Evolutionary conservation across 2,797 vertebrate species (phyloP).

Genomic region (Pseudomugil tenellus): DNA sequence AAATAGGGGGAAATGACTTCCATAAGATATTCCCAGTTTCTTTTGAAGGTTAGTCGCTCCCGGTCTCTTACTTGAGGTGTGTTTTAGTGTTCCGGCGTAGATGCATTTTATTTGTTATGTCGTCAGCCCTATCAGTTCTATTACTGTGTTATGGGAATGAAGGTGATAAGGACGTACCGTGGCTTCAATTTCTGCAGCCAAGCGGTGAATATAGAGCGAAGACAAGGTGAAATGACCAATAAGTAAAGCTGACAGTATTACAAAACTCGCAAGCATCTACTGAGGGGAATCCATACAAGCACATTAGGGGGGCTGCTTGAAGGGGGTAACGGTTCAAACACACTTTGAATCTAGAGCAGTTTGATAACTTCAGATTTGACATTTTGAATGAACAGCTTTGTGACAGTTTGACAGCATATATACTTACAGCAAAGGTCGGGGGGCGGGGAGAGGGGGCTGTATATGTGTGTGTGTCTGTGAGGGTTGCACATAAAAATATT

Average conservation of each 20-base stretch:
- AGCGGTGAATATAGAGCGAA: constrained; percentile 20
- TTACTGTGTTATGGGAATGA: constrained; percentile 36
- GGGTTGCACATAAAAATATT: constrained; percentile 37
- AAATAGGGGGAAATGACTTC: not conserved
- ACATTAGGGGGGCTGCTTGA: constrained; percentile 41
- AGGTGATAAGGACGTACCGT: constrained; percentile 22
- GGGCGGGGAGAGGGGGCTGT: too few species aligned
- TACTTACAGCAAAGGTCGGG: constrained; percentile 58
- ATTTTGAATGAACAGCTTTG: constrained; percentile 64
- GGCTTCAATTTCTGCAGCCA: constrained; percentile 28
- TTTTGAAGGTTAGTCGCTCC: constrained; percentile 10
- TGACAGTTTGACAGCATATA: constrained; percentile 67
- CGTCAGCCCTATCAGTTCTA: constrained; percentile 17
- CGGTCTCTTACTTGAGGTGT: not conserved
- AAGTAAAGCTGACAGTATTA: constrained; percentile 30
- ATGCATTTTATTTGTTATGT: constrained; percentile 26
- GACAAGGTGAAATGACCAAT: constrained; percentile 38
- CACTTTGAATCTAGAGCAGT: constrained; percentile 56
- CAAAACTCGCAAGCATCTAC: constrained; percentile 42
- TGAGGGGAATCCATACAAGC: constrained; percentile 34
- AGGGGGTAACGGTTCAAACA: constrained; percentile 43
- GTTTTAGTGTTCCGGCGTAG: constrained; percentile 10
- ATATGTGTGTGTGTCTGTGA: constrained; percentile 13
- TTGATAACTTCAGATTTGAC: constrained; percentile 62
- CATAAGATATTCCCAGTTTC: not conserved